A percentile compares a stretch with the other conserved stretches of the same genome.
phyloP scores from a whole-genome alignment of 1,140 invertebrate genomes.

The Drosophila bipectinata region DNA sequence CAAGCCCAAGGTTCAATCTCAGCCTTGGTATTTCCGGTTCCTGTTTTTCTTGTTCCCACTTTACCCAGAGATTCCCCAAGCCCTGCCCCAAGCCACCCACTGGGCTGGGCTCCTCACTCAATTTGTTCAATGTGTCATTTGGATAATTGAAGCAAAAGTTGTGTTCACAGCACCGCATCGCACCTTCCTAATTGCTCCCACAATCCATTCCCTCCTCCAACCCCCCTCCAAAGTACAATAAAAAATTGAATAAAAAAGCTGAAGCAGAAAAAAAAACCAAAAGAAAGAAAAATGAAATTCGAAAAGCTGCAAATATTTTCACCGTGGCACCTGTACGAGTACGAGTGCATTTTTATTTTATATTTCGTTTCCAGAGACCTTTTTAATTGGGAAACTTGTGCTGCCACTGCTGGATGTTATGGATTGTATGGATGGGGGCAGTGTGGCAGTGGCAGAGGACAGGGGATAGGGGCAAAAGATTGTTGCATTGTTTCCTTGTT shows the following conservation, averaged over 20 bases:
- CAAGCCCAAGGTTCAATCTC: conserved; percentile 17
- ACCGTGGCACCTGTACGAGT: conserved; percentile 39
- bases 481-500: conserved; percentile 39
- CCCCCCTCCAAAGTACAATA: not conserved
- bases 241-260: conserved; percentile 17
- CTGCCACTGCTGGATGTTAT: not conserved
- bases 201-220: conserved; percentile 6
- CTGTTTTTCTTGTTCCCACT: conserved; percentile 1
- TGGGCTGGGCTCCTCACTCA: conserved; percentile 17
- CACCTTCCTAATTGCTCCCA: conserved; percentile 53
- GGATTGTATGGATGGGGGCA: not conserved
- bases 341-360: conserved; percentile 15
- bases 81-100: not conserved
- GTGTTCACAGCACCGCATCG: conserved; percentile 53
- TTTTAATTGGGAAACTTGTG: conserved; percentile 65
- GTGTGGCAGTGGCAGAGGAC: not conserved
- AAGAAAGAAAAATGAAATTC: conserved; percentile 11
- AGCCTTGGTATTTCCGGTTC: not conserved
- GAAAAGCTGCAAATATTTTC: conserved; percentile 27
- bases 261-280: conserved; percentile 7
- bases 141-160: conserved; percentile 60
- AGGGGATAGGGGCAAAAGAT: conserved; percentile 4
- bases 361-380: conserved; percentile 27
- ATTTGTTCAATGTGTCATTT: conserved; percentile 62
- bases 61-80: not conserved